A percentile compares a stretch with the other conserved stretches of the same genome.
These are phyloP conservation scores for Bacillus rossius DNA, from an alignment of 1,140 invertebrate species.

Conservation along the genomic window DNA sequence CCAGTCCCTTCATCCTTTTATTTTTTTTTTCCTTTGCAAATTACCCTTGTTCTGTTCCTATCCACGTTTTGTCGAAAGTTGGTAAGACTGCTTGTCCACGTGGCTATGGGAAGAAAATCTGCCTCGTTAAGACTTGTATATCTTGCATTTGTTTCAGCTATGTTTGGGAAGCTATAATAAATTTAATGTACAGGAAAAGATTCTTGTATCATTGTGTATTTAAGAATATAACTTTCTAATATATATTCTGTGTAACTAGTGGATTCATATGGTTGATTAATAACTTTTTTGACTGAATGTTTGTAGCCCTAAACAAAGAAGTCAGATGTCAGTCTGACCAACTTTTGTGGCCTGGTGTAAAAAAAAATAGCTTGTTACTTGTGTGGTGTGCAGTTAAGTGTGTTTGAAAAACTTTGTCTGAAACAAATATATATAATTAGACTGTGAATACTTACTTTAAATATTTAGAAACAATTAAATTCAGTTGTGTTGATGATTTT, in stretches of 20 bases:
- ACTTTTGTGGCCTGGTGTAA: slow-evolving; percentile 16
- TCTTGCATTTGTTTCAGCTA: slow-evolving; percentile 1
- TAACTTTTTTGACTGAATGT: slow-evolving; percentile 13
- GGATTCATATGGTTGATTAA: slow-evolving; percentile 14
- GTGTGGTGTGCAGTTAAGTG: slow-evolving; percentile 15
- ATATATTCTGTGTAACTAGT: slow-evolving; percentile 13
- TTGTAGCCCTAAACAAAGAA: neutral
- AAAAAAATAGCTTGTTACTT: slow-evolving; percentile 14
- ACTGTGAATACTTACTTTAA: neutral
- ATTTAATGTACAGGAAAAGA: slow-evolving; percentile 9
- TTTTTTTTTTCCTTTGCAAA: slow-evolving; percentile 12
- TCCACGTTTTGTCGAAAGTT: slow-evolving; percentile 10
- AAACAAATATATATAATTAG: slow-evolving; percentile 6
- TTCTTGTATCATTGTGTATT: slow-evolving; percentile 16
- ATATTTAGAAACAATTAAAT: slow-evolving; percentile 4
- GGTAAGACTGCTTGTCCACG: slow-evolving; percentile 11
- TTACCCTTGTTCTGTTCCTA: neutral
- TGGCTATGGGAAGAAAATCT: neutral
- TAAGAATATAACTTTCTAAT: slow-evolving; percentile 6
- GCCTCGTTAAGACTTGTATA: slow-evolving; percentile 1
- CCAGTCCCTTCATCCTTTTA: slow-evolving; percentile 3
- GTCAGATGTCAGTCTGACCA: slow-evolving; percentile 14
- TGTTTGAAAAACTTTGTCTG: slow-evolving; percentile 4
- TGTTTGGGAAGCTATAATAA: slow-evolving; percentile 10
- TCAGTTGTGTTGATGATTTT: slow-evolving; percentile 1